Evolutionary conservation across 2,797 vertebrate species (phyloP).

Genomic region (Schizopygopsis pylzovi): DNA sequence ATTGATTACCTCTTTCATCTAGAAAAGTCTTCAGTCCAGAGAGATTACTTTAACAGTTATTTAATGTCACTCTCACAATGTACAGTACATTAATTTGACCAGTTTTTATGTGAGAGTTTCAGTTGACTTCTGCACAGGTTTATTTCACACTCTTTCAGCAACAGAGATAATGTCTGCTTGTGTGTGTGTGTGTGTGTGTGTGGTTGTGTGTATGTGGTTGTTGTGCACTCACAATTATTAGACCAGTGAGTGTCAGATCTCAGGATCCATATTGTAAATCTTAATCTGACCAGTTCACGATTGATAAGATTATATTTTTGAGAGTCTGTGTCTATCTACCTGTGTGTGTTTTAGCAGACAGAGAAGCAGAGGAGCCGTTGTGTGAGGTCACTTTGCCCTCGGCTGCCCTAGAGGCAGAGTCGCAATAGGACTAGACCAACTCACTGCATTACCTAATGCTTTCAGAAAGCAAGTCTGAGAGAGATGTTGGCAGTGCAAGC

Average conservation of each 20-base stretch:
- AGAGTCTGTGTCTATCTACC: constrained; percentile 1
- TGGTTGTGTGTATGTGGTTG: neutral
- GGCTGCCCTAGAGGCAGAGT: constrained; percentile 65
- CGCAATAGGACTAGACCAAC: constrained; percentile 59
- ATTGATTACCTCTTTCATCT: neutral
- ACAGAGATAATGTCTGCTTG: constrained; percentile 16
- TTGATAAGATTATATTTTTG: neutral
- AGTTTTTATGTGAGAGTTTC: neutral
- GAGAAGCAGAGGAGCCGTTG: constrained; percentile 56
- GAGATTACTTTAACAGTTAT: neutral
- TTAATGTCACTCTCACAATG: neutral
- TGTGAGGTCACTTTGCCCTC: constrained; percentile 66
- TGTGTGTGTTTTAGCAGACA: constrained; percentile 31
- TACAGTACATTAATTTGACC: neutral
- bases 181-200: neutral
- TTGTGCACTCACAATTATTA: neutral
- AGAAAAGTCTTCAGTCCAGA: neutral
- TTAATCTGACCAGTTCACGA: neutral
- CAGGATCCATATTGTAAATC: constrained; percentile 41
- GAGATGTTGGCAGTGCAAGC: constrained; percentile 46
- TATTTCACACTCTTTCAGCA: neutral
- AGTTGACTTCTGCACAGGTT: neutral
- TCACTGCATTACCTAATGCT: constrained; percentile 62
- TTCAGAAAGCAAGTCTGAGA: constrained; percentile 51
- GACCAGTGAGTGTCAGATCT: constrained; percentile 12